Percentiles rank a stretch among this genome's conserved stretches.
These are phyloP conservation scores for Hafferia zeledoni DNA, from an alignment of 2,797 vertebrate genomes.

Conservation along the genomic window DNA sequence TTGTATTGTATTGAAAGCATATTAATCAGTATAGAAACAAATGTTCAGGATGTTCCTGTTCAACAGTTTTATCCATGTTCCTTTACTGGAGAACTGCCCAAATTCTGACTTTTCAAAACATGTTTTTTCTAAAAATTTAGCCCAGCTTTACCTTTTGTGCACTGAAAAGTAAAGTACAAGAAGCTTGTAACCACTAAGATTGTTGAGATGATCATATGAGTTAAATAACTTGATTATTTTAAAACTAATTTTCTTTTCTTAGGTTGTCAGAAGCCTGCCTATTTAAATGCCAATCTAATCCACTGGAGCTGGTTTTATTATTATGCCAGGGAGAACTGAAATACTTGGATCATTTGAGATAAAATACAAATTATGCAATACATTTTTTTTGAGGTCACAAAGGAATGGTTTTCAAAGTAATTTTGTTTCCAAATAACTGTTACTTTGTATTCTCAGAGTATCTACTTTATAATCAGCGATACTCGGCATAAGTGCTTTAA, in stretches of 20 bases:
- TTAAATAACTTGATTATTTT: background rate
- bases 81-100: background rate
- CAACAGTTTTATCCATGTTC: background rate
- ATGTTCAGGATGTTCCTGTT: background rate
- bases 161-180: background rate
- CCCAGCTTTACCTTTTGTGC: background rate
- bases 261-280: background rate
- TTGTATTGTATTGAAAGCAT: background rate
- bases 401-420: background rate
- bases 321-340: background rate
- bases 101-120: background rate
- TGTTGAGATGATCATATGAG: background rate
- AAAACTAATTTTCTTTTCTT: background rate
- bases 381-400: background rate
- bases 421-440: background rate
- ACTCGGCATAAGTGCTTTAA: background rate
- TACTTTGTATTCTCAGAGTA: background rate
- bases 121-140: background rate
- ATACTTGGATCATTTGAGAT: background rate
- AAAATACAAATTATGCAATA: background rate
- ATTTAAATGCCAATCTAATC: background rate
- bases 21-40: background rate
- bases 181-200: background rate
- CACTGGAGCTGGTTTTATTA: background rate
- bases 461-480: background rate